phyloP scores from a whole-genome alignment of 2,888 invertebrate genomes.

The Xestia xanthographa region DNA sequence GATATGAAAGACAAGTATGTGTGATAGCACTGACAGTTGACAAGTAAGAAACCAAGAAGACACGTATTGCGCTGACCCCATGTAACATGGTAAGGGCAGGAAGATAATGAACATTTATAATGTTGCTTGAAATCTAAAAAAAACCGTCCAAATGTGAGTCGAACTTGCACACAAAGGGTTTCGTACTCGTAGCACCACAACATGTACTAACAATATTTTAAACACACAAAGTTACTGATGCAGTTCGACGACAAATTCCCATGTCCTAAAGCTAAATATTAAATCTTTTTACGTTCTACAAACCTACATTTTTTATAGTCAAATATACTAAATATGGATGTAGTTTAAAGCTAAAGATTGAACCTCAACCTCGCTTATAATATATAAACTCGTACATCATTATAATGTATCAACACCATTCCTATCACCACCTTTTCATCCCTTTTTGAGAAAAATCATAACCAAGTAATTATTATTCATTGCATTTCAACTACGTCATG shows the following conservation, averaged over 20 bases:
- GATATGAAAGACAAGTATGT: neutral
- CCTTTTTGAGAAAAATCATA: neutral
- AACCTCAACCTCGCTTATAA: neutral
- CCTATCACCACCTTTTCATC: neutral
- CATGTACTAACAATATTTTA: no score
- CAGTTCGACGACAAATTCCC: no score
- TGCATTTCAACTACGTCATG: neutral
- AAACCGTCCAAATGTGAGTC: no score
- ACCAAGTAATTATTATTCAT: neutral
- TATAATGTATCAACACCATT: neutral
- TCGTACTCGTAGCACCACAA: no score
- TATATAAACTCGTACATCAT: neutral
- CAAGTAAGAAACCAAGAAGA: neutral
- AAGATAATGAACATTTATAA: no score
- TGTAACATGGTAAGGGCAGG: no score
- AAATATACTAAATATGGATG: neutral
- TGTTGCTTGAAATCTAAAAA: no score
- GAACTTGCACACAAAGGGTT: no score
- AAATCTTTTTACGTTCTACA: no score
- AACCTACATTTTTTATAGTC: neutral
- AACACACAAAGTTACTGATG: no score
- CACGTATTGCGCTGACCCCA: neutral
- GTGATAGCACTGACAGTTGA: no score
- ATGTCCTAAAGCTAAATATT: no score
- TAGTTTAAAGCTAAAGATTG: neutral